Percentiles rank a stretch among this genome's conserved stretches.
Evolutionary conservation across 2,113 vertebrate genomes (phyloP).

Genomic region (Colaptes auratus): DNA sequence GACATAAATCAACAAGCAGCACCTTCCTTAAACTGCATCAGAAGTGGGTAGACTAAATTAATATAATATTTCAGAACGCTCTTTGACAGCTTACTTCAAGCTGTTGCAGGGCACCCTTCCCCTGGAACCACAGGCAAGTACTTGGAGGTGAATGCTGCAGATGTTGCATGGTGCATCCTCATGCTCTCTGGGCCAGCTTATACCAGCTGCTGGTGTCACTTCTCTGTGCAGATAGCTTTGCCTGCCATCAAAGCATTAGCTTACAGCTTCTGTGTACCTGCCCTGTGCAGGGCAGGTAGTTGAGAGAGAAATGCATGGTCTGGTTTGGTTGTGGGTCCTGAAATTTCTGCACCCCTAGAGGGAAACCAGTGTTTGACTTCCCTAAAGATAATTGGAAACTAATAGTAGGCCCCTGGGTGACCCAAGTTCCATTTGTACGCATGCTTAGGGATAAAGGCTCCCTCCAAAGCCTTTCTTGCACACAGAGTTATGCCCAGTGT

Average conservation of each 20-base stretch:
- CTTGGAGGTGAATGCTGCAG: accelerated
- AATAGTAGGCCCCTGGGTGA: accelerated
- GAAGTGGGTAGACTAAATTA: background rate
- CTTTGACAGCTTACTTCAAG: background rate
- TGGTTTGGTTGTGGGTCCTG: background rate
- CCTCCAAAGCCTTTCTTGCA: background rate
- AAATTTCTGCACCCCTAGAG: accelerated
- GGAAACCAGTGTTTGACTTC: background rate
- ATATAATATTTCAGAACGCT: background rate
- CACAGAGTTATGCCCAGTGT: background rate
- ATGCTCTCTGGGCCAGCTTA: background rate
- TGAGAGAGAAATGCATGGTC: background rate
- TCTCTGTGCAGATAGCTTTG: background rate
- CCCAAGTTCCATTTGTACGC: background rate
- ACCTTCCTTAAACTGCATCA: background rate
- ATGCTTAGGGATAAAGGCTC: background rate
- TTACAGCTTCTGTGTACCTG: background rate
- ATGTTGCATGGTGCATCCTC: background rate
- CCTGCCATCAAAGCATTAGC: background rate
- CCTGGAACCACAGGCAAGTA: background rate
- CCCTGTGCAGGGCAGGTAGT: background rate
- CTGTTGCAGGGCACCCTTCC: background rate
- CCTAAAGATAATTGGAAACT: background rate
- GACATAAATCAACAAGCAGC: background rate
- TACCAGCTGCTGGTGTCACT: background rate